Evolutionary conservation across 2,113 vertebrate genomes (phyloP).

Genomic region (Alectura lathami): DNA sequence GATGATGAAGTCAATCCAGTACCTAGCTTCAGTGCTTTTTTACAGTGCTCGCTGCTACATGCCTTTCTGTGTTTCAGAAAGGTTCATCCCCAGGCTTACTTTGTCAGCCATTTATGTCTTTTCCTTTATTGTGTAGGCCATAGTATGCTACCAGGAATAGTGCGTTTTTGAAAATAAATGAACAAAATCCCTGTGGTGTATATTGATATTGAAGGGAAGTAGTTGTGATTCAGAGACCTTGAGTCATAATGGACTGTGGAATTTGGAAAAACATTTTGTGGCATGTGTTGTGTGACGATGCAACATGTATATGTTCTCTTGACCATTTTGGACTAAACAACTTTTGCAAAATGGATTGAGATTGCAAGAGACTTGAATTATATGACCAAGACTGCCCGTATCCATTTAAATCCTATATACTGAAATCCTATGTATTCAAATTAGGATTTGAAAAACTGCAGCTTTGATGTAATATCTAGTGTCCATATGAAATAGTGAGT

Average conservation of each 20-base stretch:
- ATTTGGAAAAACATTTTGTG: neutral
- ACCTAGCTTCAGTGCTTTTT: neutral
- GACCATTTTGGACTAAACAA: neutral
- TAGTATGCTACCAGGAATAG: neutral
- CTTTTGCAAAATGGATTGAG: neutral
- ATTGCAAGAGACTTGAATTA: neutral
- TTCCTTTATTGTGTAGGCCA: neutral
- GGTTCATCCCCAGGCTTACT: neutral
- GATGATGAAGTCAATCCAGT: neutral
- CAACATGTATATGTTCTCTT: neutral
- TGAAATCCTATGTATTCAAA: too few species aligned
- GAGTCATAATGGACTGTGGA: neutral
- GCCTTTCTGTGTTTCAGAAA: neutral
- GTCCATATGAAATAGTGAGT: conserved; percentile 12
- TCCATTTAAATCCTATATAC: neutral
- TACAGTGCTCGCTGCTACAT: neutral
- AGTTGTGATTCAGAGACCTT: neutral
- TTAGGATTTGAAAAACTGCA: neutral
- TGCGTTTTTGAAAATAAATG: accelerated
- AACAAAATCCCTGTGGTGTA: neutral
- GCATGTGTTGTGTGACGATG: neutral
- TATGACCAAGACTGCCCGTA: neutral
- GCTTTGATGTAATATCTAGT: neutral
- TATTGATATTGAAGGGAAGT: neutral
- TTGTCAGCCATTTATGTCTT: neutral